A percentile compares a stretch with the other conserved stretches of the same genome.
Evolutionary conservation across 2,888 invertebrate species (phyloP).

Genomic region (Drosophila colorata): DNA sequence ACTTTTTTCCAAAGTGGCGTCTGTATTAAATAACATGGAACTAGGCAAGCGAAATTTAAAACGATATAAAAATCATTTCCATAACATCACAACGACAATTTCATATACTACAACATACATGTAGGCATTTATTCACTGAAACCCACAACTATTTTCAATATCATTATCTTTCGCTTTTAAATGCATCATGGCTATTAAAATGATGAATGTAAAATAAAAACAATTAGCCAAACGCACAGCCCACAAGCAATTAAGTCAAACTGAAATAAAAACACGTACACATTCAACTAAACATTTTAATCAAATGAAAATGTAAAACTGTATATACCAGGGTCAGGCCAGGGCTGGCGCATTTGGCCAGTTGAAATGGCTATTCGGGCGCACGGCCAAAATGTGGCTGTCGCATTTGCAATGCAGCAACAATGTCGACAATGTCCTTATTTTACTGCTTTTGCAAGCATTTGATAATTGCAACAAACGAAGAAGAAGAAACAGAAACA

Average conservation of each 20-base stretch:
- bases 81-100: neutral
- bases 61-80: neutral
- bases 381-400: conserved; percentile 64
- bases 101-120: neutral
- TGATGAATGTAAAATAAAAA: conserved; percentile 15
- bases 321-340: conserved; percentile 15
- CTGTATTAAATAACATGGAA: neutral
- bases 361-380: conserved; percentile 59
- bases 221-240: conserved; percentile 41
- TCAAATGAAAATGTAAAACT: conserved; percentile 13
- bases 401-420: conserved; percentile 72
- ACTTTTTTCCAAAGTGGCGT: neutral
- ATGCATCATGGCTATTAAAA: conserved; percentile 12
- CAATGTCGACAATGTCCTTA: conserved; percentile 45
- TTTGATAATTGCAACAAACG: conserved; percentile 62
- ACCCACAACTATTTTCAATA: neutral
- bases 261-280: neutral
- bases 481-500: conserved; percentile 3
- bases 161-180: conserved; percentile 4
- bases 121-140: neutral
- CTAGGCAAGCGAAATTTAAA: neutral
- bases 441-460: conserved; percentile 43
- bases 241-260: conserved; percentile 24
- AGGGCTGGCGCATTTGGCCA: conserved; percentile 55
- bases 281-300: conserved; percentile 12